phyloP scores from a whole-genome alignment of 2,113 vertebrate genomes.

The Drymodes brunneopygia region DNA sequence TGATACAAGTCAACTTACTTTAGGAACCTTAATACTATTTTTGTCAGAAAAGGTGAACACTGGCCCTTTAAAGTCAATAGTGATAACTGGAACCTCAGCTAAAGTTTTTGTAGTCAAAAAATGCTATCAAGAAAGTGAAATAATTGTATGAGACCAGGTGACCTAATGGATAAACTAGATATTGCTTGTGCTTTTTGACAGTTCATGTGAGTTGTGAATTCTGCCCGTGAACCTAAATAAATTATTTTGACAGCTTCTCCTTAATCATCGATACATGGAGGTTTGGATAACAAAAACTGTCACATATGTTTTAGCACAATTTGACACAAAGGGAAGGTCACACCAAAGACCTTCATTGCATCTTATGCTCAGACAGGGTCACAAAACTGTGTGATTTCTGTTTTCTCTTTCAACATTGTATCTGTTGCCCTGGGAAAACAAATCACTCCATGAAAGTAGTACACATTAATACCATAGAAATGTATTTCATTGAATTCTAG shows the following conservation, averaged over 20 bases:
- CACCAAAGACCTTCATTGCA: slow-evolving; percentile 21
- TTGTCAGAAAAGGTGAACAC: background rate
- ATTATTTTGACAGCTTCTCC: background rate
- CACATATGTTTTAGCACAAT: background rate
- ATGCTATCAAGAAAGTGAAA: background rate
- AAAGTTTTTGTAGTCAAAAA: background rate
- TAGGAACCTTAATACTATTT: background rate
- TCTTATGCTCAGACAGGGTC: background rate
- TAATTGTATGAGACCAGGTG: background rate
- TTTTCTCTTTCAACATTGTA: background rate
- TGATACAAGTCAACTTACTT: background rate
- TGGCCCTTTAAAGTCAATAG: background rate
- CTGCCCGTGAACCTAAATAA: background rate
- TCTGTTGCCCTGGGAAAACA: background rate
- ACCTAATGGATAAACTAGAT: background rate
- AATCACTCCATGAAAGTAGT: background rate
- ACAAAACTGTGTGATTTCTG: background rate
- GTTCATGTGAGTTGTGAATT: background rate
- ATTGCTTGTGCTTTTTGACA: background rate
- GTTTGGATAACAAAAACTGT: slow-evolving; percentile 40
- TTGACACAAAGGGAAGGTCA: slow-evolving; percentile 29
- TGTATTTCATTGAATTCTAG: background rate
- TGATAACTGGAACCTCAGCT: background rate
- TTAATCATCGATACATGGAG: slow-evolving; percentile 28
- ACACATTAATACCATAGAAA: background rate